Percentiles rank a stretch among this genome's conserved stretches.
Conservation (phyloP, 2,113 vertebrate species). For the Mus spicilegus region DNA sequence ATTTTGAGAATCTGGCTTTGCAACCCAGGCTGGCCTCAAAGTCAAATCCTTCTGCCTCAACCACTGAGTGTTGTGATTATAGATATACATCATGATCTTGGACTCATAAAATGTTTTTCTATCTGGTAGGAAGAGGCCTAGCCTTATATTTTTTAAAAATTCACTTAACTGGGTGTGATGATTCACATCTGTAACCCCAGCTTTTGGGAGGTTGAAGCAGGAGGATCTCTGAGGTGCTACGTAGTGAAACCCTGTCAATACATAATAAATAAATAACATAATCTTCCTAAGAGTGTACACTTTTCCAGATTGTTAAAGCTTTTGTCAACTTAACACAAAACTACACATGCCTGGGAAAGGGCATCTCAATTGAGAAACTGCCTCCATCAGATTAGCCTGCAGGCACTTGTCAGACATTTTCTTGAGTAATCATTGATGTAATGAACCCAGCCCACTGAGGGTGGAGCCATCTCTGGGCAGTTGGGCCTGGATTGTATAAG, state of each 20-base stretch:
- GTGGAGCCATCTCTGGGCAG: background rate
- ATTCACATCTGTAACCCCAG: background rate
- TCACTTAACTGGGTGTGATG: background rate
- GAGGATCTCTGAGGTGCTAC: background rate
- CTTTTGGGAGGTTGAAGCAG: background rate
- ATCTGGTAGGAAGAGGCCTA: background rate
- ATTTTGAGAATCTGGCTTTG: background rate
- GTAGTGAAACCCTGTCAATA: background rate
- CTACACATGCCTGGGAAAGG: background rate
- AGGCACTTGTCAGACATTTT: background rate
- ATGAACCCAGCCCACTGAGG: background rate
- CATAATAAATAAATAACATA: background rate
- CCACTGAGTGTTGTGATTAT: background rate
- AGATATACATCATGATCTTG: background rate
- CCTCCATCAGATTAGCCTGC: background rate
- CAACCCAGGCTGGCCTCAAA: background rate
- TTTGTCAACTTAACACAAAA: background rate
- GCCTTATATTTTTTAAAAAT: background rate
- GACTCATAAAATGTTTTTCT: conserved; percentile 10
- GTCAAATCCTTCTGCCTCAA: background rate
- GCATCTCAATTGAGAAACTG: background rate
- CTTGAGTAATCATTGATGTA: background rate
- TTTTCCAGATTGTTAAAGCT: background rate
- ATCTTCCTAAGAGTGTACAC: background rate
- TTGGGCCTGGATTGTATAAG: background rate